Percentiles rank a stretch among this genome's conserved stretches.
Evolutionary conservation across 2,888 invertebrate species (phyloP).

Genomic region (Linnaemya vulpina): DNA sequence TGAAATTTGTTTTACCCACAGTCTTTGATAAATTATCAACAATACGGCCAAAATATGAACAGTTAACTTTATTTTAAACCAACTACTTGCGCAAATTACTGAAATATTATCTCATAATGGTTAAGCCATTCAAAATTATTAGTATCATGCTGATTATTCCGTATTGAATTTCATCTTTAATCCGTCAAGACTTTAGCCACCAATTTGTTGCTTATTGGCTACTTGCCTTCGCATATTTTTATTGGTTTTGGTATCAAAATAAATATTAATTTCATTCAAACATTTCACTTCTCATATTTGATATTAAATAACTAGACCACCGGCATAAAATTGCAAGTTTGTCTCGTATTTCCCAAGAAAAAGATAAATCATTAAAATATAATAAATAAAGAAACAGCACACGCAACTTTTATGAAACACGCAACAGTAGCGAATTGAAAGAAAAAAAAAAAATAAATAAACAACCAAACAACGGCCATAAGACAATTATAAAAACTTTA

Average conservation of each 20-base stretch:
- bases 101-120: not conserved
- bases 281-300: conserved; percentile 7
- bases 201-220: conserved; percentile 20
- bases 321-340: conserved; percentile 5
- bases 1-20: no score
- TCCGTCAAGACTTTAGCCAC: conserved; percentile 1
- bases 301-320: conserved; percentile 39
- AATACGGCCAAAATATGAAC: not conserved
- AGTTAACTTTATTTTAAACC: not conserved
- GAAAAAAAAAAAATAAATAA: not conserved
- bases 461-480: not conserved
- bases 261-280: conserved; percentile 34
- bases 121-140: not conserved
- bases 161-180: conserved; percentile 29
- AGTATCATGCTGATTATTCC: conserved; percentile 8
- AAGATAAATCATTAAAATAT: not conserved
- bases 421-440: conserved; percentile 24
- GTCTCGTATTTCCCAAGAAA: not conserved
- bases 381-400: not conserved
- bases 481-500: conserved; percentile 17
- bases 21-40: no score
- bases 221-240: not conserved
- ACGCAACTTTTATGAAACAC: conserved; percentile 44
- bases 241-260: not conserved
- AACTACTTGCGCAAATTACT: not conserved